Percentiles rank a stretch among this genome's conserved stretches.
phyloP scores from a whole-genome alignment of 2,113 vertebrate species.

The Otis tarda region DNA sequence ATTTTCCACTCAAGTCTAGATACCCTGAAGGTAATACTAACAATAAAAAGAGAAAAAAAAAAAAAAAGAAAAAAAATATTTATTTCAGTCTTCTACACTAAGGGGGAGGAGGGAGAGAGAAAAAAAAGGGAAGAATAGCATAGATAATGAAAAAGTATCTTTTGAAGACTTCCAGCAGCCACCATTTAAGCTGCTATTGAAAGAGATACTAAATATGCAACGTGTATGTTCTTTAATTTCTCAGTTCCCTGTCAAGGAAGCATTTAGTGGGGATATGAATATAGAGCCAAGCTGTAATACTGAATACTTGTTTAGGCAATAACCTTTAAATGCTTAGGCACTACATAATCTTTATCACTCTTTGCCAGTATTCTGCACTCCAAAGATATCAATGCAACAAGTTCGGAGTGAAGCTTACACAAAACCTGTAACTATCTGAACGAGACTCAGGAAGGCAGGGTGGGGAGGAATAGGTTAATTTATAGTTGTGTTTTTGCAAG shows the following conservation, averaged over 20 bases:
- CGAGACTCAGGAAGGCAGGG: rapidly evolving
- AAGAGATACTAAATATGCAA: background rate
- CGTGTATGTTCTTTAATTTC: background rate
- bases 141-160: background rate
- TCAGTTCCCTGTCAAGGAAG: background rate
- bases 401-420: background rate
- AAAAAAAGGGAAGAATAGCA: background rate
- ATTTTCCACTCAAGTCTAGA: background rate
- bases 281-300: background rate
- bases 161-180: background rate
- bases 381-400: background rate
- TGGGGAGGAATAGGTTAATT: background rate
- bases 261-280: background rate
- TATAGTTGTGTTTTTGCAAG: background rate
- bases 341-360: background rate
- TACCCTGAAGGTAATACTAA: background rate
- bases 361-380: background rate
- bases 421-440: background rate
- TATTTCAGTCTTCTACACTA: background rate
- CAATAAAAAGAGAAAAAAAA: background rate
- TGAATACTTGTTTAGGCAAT: background rate
- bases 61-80: background rate
- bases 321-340: background rate
- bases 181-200: background rate
- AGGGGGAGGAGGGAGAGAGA: rapidly evolving